phyloP scores from a whole-genome alignment of 2,888 invertebrate genomes.

The Eristalis pertinax region DNA sequence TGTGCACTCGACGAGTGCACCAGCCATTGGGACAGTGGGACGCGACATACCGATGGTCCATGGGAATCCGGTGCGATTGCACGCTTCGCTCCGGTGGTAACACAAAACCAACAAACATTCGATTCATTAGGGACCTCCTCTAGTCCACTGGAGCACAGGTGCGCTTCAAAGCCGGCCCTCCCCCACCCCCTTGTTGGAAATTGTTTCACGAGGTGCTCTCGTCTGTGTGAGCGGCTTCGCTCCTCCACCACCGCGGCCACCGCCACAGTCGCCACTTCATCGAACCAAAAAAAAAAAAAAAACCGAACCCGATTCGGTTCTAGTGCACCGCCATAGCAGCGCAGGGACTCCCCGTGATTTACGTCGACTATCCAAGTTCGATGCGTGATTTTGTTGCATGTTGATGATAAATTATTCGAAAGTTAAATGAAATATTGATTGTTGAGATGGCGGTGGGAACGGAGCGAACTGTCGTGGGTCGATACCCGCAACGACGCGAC shows the following conservation, averaged over 20 bases:
- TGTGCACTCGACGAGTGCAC: neutral
- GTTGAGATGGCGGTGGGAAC: constrained; percentile 64
- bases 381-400: constrained; percentile 72
- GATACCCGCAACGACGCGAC: neutral
- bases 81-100: constrained; percentile 63
- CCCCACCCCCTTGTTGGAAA: constrained; percentile 31
- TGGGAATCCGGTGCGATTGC: constrained; percentile 59
- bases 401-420: constrained; percentile 69
- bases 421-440: constrained; percentile 70
- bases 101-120: constrained; percentile 64
- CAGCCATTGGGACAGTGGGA: constrained; percentile 34
- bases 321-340: constrained; percentile 17
- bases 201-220: constrained; percentile 18
- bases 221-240: neutral
- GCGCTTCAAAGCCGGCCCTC: constrained; percentile 14
- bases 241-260: neutral
- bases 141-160: constrained; percentile 49
- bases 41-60: constrained; percentile 50
- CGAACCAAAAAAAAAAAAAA: neutral
- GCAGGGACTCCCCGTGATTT: constrained; percentile 54
- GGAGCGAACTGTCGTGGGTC: constrained; percentile 15
- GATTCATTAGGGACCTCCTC: constrained; percentile 57
- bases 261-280: neutral
- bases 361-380: constrained; percentile 60
- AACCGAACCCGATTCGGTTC: neutral